Base-by-base conservation (phyloP, 2,797 vertebrate genomes). In the Hephaestus fuliginosus region DNA sequence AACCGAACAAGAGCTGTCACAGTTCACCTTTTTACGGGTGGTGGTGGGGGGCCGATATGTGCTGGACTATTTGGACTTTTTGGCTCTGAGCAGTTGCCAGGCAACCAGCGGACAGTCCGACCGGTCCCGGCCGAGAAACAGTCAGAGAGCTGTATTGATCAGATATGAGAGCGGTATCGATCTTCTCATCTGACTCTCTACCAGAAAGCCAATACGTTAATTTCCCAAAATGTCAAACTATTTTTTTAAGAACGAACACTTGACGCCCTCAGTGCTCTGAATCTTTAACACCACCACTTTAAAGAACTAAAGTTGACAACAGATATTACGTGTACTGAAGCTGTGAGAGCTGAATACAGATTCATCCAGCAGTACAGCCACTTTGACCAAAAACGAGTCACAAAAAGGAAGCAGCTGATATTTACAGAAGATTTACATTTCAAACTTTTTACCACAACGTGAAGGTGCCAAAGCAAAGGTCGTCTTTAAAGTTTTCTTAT, bases 101-200 rank as follows among this genome's bases (percentile, higher is more conserved):
- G 67, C 39, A 69, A 69, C 67, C 22, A 25, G 36, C 9, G 2
- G 51, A 53, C 66, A 28, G n/a, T 55, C 36, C n/a, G 20, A 62
- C 25, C 18, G 56, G 56, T 55, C 48, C 57, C 48, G 36, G 20
- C 22, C 3, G 41, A 69, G 48, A 17, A 28, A n/a, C 33, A 25
- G 14, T 61, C 64, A 1, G 33, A 18, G 55, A n/a, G 15, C 7
- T 36, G 18, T 53, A 68, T 61, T 41, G 51, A 63, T 62, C 48
- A 20, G 57, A 55, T 56, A 39, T 49, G 20, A 70, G 33, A 58
- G 76, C 17, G 28, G 15, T 62, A 70, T 64, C 12, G 60, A 70
- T 57, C 75, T 43, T 20, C 12, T 58, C 28, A 41, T 33, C 18
- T 11, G 10, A 41, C 25, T 62, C 56, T 30, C 13, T 5, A 33